Conservation (phyloP, 2,888 invertebrate species). For the Tachina lurida region DNA sequence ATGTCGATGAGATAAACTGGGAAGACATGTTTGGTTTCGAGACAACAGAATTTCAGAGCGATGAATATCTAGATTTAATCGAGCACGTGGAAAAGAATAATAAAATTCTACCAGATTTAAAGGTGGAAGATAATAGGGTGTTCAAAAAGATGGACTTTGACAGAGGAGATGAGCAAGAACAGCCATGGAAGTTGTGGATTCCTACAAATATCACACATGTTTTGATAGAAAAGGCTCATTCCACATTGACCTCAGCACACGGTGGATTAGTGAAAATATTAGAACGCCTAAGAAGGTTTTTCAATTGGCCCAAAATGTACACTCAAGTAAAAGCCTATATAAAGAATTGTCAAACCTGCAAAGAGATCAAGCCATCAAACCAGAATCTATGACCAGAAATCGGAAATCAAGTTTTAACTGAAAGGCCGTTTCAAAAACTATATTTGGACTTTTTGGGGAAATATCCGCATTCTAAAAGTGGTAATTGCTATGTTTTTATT, state of each 20-base stretch:
- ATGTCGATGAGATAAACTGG: background rate
- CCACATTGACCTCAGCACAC: background rate
- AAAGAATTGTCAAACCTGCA: too few relatives aligned
- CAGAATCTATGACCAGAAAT: background rate
- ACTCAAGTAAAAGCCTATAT: background rate
- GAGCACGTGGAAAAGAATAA: constrained; percentile 4
- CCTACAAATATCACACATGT: background rate
- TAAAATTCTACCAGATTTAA: constrained; percentile 70
- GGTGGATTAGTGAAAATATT: constrained; percentile 32
- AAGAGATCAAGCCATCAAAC: too few relatives aligned
- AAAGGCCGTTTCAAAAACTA: background rate
- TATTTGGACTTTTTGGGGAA: background rate
- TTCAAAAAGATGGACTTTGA: too few relatives aligned
- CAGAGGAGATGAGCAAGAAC: background rate
- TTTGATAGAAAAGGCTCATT: constrained; percentile 41
- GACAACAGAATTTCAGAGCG: constrained; percentile 12
- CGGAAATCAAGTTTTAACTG: background rate
- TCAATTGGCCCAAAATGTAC: constrained; percentile 48
- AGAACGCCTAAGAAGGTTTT: background rate
- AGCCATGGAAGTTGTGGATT: constrained; percentile 38
- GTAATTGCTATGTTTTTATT: background rate
- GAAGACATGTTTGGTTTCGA: background rate
- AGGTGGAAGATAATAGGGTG: background rate
- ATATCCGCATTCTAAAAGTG: too few relatives aligned
- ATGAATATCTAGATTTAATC: constrained; percentile 21